A percentile compares a stretch with the other conserved stretches of the same genome.
Conservation (phyloP, 1,140 invertebrate genomes). For the Lasioglossum albipes region DNA sequence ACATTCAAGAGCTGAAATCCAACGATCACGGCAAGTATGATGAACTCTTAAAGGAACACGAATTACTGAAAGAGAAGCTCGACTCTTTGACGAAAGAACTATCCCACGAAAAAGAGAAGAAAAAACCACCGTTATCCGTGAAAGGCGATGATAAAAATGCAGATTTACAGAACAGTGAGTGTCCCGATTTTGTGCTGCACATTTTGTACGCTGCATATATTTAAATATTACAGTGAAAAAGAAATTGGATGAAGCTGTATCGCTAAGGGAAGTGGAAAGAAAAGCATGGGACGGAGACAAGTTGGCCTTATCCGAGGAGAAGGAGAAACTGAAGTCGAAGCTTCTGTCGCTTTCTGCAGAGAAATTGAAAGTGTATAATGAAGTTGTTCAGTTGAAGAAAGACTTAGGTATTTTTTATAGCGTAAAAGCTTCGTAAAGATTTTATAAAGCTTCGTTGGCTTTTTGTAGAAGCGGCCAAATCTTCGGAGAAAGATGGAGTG, state of each 20-base stretch:
- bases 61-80: conserved; percentile 73
- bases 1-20: conserved; percentile 72
- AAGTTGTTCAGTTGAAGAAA: conserved; percentile 76
- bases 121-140: conserved; percentile 71
- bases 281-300: conserved; percentile 81
- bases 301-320: conserved; percentile 81
- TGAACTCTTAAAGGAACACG: conserved; percentile 74
- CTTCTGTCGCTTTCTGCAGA: conserved; percentile 76
- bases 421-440: background rate
- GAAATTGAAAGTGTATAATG: conserved; percentile 76
- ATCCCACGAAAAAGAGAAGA: conserved; percentile 75
- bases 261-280: conserved; percentile 81
- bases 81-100: conserved; percentile 76
- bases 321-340: conserved; percentile 82
- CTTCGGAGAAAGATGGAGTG: conserved; percentile 71
- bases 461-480: conserved; percentile 68
- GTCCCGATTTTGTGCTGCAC: background rate
- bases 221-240: conserved; percentile 75
- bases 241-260: conserved; percentile 81
- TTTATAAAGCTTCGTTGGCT: conserved; percentile 1
- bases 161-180: conserved; percentile 68
- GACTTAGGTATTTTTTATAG: conserved; percentile 69
- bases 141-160: conserved; percentile 76
- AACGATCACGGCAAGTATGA: conserved; percentile 72
- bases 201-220: too few species aligned